Evolutionary conservation across 2,888 invertebrate species (phyloP).

Genomic region (Orthosia gothica): DNA sequence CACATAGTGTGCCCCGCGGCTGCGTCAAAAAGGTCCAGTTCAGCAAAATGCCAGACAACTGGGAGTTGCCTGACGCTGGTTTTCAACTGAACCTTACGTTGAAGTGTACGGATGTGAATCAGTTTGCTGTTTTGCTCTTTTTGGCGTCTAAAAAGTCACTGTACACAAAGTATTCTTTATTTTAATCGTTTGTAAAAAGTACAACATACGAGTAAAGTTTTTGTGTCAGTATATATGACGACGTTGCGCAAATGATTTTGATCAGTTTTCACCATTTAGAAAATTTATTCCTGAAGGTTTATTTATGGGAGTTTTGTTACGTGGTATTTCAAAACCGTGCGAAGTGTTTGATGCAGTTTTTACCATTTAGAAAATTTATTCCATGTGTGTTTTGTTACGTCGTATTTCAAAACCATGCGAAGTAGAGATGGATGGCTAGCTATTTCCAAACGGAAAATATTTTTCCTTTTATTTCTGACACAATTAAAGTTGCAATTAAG

Average conservation of each 20-base stretch:
- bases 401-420: background rate
- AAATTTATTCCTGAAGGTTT: background rate
- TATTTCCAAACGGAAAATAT: background rate
- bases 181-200: background rate
- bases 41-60: too few relatives aligned
- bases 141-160: background rate
- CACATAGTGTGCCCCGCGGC: too few relatives aligned
- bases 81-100: too few relatives aligned
- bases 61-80: too few relatives aligned
- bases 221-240: background rate
- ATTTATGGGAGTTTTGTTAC: background rate
- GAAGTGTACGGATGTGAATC: too few relatives aligned
- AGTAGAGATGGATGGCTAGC: background rate
- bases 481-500: too few relatives aligned
- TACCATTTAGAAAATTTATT: background rate
- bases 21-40: too few relatives aligned
- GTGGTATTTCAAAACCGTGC: too few relatives aligned
- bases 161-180: background rate
- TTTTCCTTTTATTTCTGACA: background rate
- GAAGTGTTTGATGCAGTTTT: background rate
- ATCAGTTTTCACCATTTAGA: background rate
- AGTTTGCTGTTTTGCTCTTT: too few relatives aligned
- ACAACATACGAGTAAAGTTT: background rate
- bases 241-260: background rate
- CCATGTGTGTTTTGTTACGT: background rate